Evolutionary conservation across 2,888 invertebrate species (phyloP).

Genomic region (Amphipoea oculea): DNA sequence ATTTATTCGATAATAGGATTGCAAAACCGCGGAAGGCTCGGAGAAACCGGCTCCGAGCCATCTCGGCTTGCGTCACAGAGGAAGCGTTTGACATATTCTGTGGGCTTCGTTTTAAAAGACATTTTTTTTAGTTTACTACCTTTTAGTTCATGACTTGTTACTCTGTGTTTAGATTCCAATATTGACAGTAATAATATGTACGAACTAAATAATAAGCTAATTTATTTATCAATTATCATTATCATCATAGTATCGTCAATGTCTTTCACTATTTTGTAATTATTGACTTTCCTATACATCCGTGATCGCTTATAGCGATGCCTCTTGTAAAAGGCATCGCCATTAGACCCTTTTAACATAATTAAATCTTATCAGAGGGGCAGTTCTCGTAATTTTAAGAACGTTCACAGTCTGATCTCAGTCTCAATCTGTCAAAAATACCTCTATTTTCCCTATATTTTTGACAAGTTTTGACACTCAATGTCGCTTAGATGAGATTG

Average conservation of each 20-base stretch:
- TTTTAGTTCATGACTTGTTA: background rate
- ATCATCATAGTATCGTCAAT: background rate
- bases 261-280: background rate
- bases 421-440: too few relatives aligned
- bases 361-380: background rate
- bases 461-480: too few relatives aligned
- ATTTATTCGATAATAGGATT: constrained; percentile 72
- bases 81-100: constrained; percentile 70
- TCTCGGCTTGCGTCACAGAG: constrained; percentile 70
- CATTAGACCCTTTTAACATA: background rate
- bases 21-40: constrained; percentile 78
- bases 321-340: background rate
- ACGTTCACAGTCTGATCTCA: too few relatives aligned
- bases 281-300: background rate
- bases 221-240: background rate
- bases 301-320: background rate
- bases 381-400: too few relatives aligned
- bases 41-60: constrained; percentile 73
- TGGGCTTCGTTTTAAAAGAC: constrained; percentile 45
- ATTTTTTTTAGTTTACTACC: constrained; percentile 16
- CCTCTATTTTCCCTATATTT: too few relatives aligned
- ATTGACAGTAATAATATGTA: background rate
- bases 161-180: background rate
- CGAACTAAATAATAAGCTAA: background rate
- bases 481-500: too few relatives aligned